Evolutionary conservation across 1,140 invertebrate species (phyloP), one percentile per base, ranked within the genome.

Genomic region (Ceratina japonica): DNA sequence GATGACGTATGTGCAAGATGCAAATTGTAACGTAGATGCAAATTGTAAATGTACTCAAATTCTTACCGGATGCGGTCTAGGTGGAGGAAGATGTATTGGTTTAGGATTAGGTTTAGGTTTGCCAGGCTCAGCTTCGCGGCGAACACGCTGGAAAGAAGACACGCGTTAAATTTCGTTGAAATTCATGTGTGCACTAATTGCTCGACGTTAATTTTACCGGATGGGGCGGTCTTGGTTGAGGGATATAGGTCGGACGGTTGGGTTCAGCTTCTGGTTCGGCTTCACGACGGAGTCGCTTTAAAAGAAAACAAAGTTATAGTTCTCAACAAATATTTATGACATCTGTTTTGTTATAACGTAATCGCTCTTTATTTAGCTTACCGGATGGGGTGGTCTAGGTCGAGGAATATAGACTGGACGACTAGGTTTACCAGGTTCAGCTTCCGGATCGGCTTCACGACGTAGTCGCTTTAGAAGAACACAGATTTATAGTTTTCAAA

Each of bases 151-250:
- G 27, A 22, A 0, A 49, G 18, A 18, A 31, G 4, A 31, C 27
- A 31, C 27, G 27, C 27, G 27, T 31, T 59, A 20, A 24, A 22
- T 49, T 16, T 63, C 2, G 64, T 62, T 64, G 7, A 2, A 3
- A 58, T 58, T 3, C 15, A 20, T 58, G 10, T 54, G 18, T 54
- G 7, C 27, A 31, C 27, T 54, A 54, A n/a, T 61, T 20, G 20
- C 49, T 37, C 24, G 27, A 2, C 4, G 27, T 31, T 31, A 2
- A 31, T 2, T 4, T 65, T 73, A 81, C 80, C 0, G 75, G 69
- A 3, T 81, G 69, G 0, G 75, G 69, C n/a, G 65, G 76, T 0
- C 75, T 31, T 16, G 80, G 80, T 15, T 64, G 80, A n/a, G 79
- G 79, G 24, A 80, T 15, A 15, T 70, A 75, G 15, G 51, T 37